Evolutionary conservation across 2,113 vertebrate species (phyloP).

Genomic region (Sylvia atricapilla): DNA sequence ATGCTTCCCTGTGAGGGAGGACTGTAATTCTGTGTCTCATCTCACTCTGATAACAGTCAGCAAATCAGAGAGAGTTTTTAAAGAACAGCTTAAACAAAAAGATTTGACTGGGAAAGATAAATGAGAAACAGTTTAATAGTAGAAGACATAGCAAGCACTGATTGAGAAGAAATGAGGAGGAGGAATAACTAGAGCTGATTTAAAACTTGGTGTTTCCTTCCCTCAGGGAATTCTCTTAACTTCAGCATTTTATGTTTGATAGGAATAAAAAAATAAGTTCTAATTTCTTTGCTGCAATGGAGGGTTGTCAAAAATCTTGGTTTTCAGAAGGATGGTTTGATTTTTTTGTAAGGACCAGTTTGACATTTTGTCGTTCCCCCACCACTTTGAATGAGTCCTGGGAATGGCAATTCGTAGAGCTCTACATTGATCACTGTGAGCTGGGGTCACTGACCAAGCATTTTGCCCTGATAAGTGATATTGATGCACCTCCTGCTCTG

Average conservation of each 20-base stretch:
- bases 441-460: neutral
- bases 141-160: neutral
- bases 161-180: neutral
- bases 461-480: neutral
- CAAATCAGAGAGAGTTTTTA: neutral
- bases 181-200: neutral
- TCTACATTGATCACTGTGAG: neutral
- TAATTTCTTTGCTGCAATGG: neutral
- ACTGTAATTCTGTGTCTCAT: neutral
- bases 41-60: neutral
- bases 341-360: neutral
- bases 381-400: neutral
- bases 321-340: neutral
- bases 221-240: neutral
- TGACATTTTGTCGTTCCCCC: neutral
- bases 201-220: neutral
- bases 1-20: neutral
- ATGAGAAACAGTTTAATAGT: neutral
- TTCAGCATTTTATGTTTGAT: neutral
- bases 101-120: neutral
- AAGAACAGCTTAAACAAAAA: neutral
- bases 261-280: neutral
- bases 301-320: neutral
- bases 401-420: neutral
- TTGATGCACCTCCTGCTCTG: neutral